A percentile compares a stretch with the other conserved stretches of the same genome.
These are phyloP conservation scores for Phalacrocorax aristotelis DNA, from an alignment of 2,113 vertebrate genomes.

Conservation along the genomic window DNA sequence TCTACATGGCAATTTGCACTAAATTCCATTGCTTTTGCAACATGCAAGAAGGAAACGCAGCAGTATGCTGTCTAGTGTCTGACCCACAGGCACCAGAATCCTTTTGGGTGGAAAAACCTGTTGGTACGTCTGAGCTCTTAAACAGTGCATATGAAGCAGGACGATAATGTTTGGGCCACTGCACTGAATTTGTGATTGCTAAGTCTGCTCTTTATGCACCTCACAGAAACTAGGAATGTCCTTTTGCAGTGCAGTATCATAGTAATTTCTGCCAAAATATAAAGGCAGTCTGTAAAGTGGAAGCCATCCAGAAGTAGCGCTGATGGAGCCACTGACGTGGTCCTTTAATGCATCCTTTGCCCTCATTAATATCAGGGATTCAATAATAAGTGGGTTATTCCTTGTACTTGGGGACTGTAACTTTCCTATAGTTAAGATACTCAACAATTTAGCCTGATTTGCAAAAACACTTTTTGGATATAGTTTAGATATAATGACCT, in stretches of 20 bases:
- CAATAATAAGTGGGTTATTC: fast-evolving
- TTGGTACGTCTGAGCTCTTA: not conserved
- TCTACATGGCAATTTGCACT: not conserved
- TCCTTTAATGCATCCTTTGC: not conserved
- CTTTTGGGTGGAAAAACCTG: not conserved
- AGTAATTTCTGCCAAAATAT: not conserved
- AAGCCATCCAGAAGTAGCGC: not conserved
- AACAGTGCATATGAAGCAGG: not conserved
- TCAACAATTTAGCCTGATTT: not conserved
- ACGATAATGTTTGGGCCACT: not conserved
- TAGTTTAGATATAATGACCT: not conserved
- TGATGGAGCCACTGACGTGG: not conserved
- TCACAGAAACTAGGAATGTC: not conserved
- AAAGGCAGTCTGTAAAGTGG: not conserved
- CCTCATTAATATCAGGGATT: not conserved
- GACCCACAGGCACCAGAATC: not conserved
- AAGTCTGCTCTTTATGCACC: not conserved
- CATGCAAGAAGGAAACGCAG: not conserved
- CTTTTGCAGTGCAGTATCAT: not conserved
- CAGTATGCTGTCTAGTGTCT: not conserved
- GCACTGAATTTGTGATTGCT: not conserved
- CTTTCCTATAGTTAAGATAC: not conserved
- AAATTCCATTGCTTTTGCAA: not conserved
- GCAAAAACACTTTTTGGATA: not conserved
- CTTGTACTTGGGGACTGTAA: not conserved